Evolutionary conservation across 2,113 vertebrate species (phyloP).

Genomic region (Odocoileus virginianus): DNA sequence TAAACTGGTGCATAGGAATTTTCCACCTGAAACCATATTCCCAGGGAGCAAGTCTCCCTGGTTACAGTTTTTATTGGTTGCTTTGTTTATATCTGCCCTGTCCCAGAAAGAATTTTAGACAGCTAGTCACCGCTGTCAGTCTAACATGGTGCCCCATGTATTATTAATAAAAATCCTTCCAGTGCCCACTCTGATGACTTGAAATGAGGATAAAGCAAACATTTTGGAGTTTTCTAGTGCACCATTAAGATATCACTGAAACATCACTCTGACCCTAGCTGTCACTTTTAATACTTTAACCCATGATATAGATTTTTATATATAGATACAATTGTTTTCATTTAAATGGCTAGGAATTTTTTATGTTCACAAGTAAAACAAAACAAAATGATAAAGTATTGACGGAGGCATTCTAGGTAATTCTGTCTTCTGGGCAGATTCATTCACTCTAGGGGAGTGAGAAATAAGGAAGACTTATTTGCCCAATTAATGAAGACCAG

Average conservation of each 20-base stretch:
- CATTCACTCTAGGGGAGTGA: not conserved
- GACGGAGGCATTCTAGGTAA: not conserved
- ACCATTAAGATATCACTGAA: not conserved
- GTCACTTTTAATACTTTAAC: not conserved
- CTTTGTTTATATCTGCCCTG: not conserved
- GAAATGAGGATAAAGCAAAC: not conserved
- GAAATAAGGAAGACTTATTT: not conserved
- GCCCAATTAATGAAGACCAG: not conserved
- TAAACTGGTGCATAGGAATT: not conserved
- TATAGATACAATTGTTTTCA: not conserved
- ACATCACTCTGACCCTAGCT: not conserved
- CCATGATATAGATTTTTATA: not conserved
- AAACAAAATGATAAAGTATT: not conserved
- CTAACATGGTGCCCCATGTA: not conserved
- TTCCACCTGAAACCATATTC: conserved; percentile 7
- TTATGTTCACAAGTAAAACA: not conserved
- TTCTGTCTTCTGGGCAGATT: not conserved
- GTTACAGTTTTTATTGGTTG: conserved; percentile 1
- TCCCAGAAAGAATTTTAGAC: not conserved
- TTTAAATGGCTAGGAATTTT: not conserved
- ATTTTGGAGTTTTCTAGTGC: not conserved
- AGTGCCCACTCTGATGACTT: not conserved
- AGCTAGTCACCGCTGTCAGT: not conserved
- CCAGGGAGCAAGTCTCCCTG: not conserved
- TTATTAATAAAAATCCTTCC: conserved; percentile 46